These are phyloP conservation scores for Sphinx pinastri DNA, from an alignment of 2,888 invertebrate genomes.

Conservation along the genomic window DNA sequence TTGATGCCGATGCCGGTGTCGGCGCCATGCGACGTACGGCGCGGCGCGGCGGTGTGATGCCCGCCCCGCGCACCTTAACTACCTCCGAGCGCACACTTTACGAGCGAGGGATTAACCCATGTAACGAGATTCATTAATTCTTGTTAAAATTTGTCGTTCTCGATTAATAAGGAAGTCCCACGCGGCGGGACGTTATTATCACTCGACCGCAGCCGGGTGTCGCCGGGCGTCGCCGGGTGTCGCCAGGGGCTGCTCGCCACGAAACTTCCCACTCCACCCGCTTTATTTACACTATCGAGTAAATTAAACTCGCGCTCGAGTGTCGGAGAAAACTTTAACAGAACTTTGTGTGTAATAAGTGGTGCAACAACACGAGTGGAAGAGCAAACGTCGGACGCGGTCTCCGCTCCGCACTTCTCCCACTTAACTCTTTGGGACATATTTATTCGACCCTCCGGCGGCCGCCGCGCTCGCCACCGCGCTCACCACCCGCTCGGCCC, in stretches of 20 bases:
- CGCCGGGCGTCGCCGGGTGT: slow-evolving; percentile 72
- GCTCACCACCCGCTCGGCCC: slow-evolving; percentile 59
- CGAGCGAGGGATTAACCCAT: slow-evolving; percentile 84
- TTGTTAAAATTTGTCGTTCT: slow-evolving; percentile 85
- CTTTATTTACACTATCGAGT: slow-evolving; percentile 85
- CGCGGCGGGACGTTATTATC: slow-evolving; percentile 80
- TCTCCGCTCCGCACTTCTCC: slow-evolving; percentile 79
- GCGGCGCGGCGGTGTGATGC: slow-evolving; percentile 47
- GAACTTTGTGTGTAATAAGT: slow-evolving; percentile 85
- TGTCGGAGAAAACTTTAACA: slow-evolving; percentile 82
- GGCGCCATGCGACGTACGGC: not conserved
- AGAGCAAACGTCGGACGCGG: slow-evolving; percentile 84
- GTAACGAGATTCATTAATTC: slow-evolving; percentile 85
- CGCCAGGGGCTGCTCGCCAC: slow-evolving; percentile 68
- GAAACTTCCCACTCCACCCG: slow-evolving; percentile 80
- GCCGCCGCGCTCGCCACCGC: slow-evolving; percentile 58
- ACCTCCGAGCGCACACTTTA: slow-evolving; percentile 79
- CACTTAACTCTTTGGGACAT: slow-evolving; percentile 85
- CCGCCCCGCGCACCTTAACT: slow-evolving; percentile 73
- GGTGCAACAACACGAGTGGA: slow-evolving; percentile 84
- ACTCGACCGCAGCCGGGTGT: slow-evolving; percentile 74
- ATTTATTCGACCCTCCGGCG: slow-evolving; percentile 84
- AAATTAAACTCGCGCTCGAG: slow-evolving; percentile 84
- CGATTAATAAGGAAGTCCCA: slow-evolving; percentile 84
- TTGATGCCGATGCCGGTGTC: not conserved